Percentiles rank a stretch among this genome's conserved stretches.
Evolutionary conservation across 2,797 vertebrate genomes (phyloP).

Genomic region (Phoxinus dragarum): DNA sequence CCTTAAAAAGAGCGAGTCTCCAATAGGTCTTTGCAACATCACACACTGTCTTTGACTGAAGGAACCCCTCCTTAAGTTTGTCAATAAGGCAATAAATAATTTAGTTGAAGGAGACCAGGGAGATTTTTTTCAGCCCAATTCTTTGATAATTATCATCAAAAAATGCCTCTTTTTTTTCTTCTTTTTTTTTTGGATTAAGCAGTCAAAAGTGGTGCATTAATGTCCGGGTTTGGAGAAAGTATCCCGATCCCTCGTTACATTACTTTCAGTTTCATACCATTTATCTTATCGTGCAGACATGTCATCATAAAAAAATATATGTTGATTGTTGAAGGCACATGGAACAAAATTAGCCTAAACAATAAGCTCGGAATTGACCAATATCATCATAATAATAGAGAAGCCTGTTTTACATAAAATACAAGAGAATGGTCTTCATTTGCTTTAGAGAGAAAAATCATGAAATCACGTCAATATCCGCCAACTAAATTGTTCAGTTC

Average conservation of each 20-base stretch:
- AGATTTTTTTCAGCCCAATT: not conserved
- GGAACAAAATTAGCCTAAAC: not conserved
- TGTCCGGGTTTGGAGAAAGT: slow-evolving; percentile 26
- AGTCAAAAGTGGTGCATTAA: slow-evolving; percentile 28
- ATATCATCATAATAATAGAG: not conserved
- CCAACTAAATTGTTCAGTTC: not conserved
- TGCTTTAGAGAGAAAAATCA: not conserved
- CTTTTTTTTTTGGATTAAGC: slow-evolving; percentile 2
- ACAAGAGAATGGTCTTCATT: not conserved
- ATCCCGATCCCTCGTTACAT: not conserved
- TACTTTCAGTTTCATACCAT: not conserved
- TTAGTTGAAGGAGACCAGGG: not conserved
- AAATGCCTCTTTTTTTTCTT: not conserved
- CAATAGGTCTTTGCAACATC: not conserved
- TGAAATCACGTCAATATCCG: not conserved
- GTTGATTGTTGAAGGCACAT: not conserved
- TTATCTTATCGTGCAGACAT: not conserved
- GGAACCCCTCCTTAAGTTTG: not conserved
- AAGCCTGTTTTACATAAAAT: not conserved
- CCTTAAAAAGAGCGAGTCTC: not conserved
- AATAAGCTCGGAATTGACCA: not conserved
- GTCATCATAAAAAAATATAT: not conserved
- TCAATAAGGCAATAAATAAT: not conserved
- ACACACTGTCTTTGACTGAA: not conserved
- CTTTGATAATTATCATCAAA: slow-evolving; percentile 6